Base-by-base conservation (phyloP, 2,888 invertebrate genomes). In the Netelia fuscicornis region DNA sequence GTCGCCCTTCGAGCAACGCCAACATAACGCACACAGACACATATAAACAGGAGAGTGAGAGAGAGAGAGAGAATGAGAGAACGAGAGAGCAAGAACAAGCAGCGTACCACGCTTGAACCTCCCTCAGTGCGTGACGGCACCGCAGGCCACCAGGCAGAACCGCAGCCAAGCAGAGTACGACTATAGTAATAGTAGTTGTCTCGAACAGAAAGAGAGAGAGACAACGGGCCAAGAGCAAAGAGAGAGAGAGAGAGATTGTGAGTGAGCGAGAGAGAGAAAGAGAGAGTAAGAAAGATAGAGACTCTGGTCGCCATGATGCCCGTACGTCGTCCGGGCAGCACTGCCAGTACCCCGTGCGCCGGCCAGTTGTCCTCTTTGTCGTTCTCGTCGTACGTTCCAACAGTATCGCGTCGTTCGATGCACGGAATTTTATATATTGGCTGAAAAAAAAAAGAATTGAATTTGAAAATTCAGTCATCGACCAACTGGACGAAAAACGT, bases 101-200 rank as follows among this genome's bases (percentile, higher is more conserved):
- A 62, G 11, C 82, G 56, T 79, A 67, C 84, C 68, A 75, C 79
- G 81, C 58, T 78, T 54, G 74, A 86, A 80, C 87, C 89, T 90
- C 90, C 90, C 87, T 90, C 90, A 90, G 91, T 91, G 91, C 91
- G 89, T 90, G 90, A 90, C 91, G 88, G 88, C 64, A 79, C 65
- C 78, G 82, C 68, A 79, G 75, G 71, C 85, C 79, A 79, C 71
- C 81, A 79, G 82, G 81, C 82, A 84, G 84, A 82, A 82, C 76
- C 76, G 30, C 76, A 67, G 62, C 75, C 11, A 60, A 23, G 64
- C 10, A 75, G 48, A 67, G 37, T n/a, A 48, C 37, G 37, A 37
- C 64, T 60, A 71, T 70, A 65, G 71, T 67, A 30, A 74, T 65
- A 64, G 17, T 37, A 72, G 87, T 85, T 83, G 87, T 86, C 83